Evolutionary conservation across 1,140 invertebrate species (phyloP).

Genomic region (Pinna nobilis): DNA sequence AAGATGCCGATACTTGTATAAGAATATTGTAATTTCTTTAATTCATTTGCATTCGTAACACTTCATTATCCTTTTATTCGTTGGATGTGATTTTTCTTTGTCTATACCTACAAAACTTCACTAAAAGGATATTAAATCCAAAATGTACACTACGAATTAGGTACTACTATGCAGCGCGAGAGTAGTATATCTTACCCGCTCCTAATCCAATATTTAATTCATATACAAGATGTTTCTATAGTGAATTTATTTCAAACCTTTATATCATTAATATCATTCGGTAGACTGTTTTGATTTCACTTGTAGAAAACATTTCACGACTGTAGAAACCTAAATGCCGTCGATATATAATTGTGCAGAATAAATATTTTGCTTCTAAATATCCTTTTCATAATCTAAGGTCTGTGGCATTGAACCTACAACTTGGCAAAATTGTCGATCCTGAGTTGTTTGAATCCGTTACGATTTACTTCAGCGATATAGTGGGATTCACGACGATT

Average conservation of each 20-base stretch:
- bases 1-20: no score
- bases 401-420: slow-evolving; percentile 72
- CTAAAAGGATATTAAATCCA: no score
- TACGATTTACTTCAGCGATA: slow-evolving; percentile 73
- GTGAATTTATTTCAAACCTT: background rate
- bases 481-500: slow-evolving; percentile 78
- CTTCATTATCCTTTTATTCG: no score
- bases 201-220: no score
- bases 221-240: background rate
- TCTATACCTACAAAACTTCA: no score
- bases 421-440: slow-evolving; percentile 68
- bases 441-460: slow-evolving; percentile 73
- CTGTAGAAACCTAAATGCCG: background rate
- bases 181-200: no score
- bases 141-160: no score
- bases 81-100: no score
- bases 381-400: slow-evolving; percentile 44
- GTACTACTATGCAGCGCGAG: no score
- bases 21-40: no score
- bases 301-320: background rate
- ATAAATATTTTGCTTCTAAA: background rate
- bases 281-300: background rate
- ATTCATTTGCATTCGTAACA: no score
- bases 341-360: background rate
- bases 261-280: no score